Evolutionary conservation across 2,888 invertebrate species (phyloP).

Genomic region (Nebria brevicollis): DNA sequence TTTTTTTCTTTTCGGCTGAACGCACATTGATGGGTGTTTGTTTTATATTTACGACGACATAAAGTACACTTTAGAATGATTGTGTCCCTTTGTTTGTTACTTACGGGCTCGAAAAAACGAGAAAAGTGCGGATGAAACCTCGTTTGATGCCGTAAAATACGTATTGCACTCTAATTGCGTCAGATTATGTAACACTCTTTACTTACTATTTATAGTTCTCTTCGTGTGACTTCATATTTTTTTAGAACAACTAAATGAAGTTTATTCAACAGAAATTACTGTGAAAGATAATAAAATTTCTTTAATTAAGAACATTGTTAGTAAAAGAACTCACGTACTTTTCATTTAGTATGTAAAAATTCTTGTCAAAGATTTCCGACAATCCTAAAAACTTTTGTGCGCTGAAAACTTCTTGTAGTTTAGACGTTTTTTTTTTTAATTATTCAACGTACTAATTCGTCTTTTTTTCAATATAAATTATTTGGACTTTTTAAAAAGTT

Average conservation of each 20-base stretch:
- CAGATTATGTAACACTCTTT: conserved; percentile 41
- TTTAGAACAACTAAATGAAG: conserved; percentile 16
- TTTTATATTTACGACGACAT: conserved; percentile 47
- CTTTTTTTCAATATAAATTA: neutral
- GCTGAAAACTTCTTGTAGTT: neutral
- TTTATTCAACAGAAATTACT: neutral
- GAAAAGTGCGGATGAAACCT: neutral
- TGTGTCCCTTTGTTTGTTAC: conserved; percentile 47
- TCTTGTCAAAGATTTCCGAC: neutral
- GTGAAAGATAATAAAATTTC: neutral
- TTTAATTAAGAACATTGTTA: neutral
- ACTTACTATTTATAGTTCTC: conserved; percentile 34
- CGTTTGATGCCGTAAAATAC: conserved; percentile 42
- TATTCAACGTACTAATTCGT: neutral
- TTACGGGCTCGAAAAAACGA: conserved; percentile 43
- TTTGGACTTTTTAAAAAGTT: neutral
- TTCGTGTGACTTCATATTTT: conserved; percentile 7
- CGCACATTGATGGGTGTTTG: conserved; percentile 47
- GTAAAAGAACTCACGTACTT: neutral
- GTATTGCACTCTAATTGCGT: conserved; percentile 41
- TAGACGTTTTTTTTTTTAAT: neutral
- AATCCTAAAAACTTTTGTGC: neutral
- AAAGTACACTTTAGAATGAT: conserved; percentile 47
- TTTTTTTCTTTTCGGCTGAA: conserved; percentile 35
- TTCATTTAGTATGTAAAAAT: conserved; percentile 1